Evolutionary conservation across 1,140 invertebrate genomes (phyloP).

Genomic region (Scylla paramamosain): DNA sequence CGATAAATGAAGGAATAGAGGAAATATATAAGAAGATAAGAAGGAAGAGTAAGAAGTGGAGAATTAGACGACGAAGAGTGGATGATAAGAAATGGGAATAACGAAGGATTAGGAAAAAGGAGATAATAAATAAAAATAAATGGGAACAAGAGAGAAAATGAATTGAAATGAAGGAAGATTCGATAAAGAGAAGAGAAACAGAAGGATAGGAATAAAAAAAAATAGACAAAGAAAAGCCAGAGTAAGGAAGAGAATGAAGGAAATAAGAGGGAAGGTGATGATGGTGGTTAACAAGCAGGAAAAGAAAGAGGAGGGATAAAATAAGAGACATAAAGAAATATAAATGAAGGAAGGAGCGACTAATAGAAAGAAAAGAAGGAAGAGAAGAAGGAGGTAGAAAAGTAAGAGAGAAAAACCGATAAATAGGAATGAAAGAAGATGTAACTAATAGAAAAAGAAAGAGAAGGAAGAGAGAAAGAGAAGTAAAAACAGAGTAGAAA

Average conservation of each 20-base stretch:
- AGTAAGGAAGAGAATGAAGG: neutral
- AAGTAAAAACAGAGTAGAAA: neutral
- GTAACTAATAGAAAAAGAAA: neutral
- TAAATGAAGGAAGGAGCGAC: neutral
- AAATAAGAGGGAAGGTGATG: neutral
- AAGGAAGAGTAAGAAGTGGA: neutral
- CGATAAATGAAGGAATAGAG: neutral
- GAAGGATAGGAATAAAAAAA: neutral
- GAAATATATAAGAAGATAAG: neutral
- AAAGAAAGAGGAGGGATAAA: neutral
- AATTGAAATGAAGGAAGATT: neutral
- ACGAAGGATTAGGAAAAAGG: neutral
- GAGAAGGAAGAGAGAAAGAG: neutral
- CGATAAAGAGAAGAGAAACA: neutral
- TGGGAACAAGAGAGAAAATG: neutral
- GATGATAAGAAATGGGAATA: neutral
- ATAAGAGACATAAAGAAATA: neutral
- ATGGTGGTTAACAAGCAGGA: neutral
- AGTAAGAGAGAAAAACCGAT: neutral
- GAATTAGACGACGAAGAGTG: neutral
- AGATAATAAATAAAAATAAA: neutral
- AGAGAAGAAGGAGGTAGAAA: neutral
- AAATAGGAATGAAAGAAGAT: neutral
- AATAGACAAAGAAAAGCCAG: neutral
- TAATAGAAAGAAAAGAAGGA: neutral